phyloP scores from a whole-genome alignment of 2,797 vertebrate species.

The Pipistrellus pygmaeus region DNA sequence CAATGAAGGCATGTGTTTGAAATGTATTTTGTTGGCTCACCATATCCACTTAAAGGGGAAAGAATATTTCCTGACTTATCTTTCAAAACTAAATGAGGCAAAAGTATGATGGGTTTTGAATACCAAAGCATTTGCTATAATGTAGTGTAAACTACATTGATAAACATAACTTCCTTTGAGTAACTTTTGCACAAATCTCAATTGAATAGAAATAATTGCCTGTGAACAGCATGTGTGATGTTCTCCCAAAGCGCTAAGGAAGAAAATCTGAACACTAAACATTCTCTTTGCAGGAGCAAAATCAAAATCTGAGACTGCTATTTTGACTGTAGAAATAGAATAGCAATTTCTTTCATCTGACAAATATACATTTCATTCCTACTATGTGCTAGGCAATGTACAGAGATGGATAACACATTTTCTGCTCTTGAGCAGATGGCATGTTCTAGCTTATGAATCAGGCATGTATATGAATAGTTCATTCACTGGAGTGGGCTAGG shows the following conservation, averaged over 20 bases:
- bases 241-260: background rate
- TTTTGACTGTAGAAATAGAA: conserved; percentile 26
- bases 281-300: background rate
- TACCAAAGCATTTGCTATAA: conserved; percentile 52
- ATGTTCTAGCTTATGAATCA: conserved; percentile 26
- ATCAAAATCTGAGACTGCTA: background rate
- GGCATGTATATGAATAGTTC: background rate
- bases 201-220: conserved; percentile 65
- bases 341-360: conserved; percentile 24
- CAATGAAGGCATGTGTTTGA: conserved; percentile 78
- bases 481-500: background rate
- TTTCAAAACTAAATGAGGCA: conserved; percentile 82
- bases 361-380: background rate
- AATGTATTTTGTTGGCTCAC: conserved; percentile 79
- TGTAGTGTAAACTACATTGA: conserved; percentile 53
- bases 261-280: conserved; percentile 25
- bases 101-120: conserved; percentile 68
- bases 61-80: conserved; percentile 70
- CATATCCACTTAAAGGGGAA: conserved; percentile 77
- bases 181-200: conserved; percentile 74
- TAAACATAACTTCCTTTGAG: conserved; percentile 65
- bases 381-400: background rate
- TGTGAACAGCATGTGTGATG: conserved; percentile 4
- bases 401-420: conserved; percentile 12
- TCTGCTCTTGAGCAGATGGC: background rate